Base-by-base conservation (phyloP, 2,888 invertebrate genomes). In the Aporophyla lueneburgensis region DNA sequence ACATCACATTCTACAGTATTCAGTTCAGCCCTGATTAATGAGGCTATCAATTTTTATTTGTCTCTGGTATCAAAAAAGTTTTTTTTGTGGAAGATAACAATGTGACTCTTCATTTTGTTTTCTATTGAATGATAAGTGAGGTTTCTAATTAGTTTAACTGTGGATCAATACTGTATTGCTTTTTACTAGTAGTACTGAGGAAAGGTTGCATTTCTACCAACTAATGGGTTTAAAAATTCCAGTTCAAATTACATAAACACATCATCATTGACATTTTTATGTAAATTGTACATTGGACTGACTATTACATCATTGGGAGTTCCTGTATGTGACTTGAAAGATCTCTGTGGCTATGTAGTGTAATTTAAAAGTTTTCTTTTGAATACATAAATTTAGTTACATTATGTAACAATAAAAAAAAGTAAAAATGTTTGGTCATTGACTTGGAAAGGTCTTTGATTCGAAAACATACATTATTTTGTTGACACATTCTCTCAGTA, bases 221-320 rank as follows among this genome's bases (percentile, higher is more conserved):
- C 16, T 59, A 56, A 33, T 33, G 14, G 10, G 27, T 33, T 43
- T 56, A 56, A 51, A 46, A 19, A 81, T 46, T 72, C 24, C 19
- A 51, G 51, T 65, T 68, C 21, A 68, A 70, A 69, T 76, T 67
- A 70, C 67, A 66, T 68, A 65, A 71, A 74, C 63, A 78, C 58
- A 74, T 80, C 66, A 71, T 70, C 49, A 63, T 80, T 74, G 66
- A 59, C 51, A 79, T 43, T 80, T 80, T 83, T 78, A 71, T 76
- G 72, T 62, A 62, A 74, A 78, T 85, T 71, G 67, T 69, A 83
- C 73, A 78, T 80, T 80, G 73, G 71, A 86, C 85, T 77, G 66
- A 53, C 24, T 75, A 74, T 79, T 83, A 80, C 70, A 86, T 86
- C 83, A 85, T 72, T 81, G 59, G 62, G 19, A 74, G 59, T 77